Evolutionary conservation across 2,888 invertebrate genomes (phyloP).

Genomic region (Isoperla grammatica): DNA sequence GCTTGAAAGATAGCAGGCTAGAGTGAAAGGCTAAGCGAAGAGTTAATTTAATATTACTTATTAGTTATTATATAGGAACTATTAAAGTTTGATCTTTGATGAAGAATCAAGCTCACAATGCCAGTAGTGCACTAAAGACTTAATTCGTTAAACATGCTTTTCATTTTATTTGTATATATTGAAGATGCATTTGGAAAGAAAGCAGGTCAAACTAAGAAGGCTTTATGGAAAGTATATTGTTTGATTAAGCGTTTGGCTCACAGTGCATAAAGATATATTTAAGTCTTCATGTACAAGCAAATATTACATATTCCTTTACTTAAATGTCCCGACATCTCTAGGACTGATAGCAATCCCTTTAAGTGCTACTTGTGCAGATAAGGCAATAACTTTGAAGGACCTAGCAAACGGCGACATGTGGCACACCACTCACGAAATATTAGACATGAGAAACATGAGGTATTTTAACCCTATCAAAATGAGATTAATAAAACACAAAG

Average conservation of each 20-base stretch:
- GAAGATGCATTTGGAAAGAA: background rate
- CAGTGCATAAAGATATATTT: constrained; percentile 72
- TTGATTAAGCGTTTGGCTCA: constrained; percentile 35
- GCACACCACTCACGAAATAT: background rate
- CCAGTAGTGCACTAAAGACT: too few relatives aligned
- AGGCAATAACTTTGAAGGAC: constrained; percentile 30
- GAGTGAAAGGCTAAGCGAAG: too few relatives aligned
- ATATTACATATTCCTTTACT: constrained; percentile 55
- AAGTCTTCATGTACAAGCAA: constrained; percentile 73
- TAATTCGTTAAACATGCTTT: too few relatives aligned
- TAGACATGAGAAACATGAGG: constrained; percentile 16
- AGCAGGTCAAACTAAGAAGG: background rate
- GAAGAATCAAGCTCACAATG: too few relatives aligned
- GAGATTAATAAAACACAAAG: constrained; percentile 27
- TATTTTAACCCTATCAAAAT: constrained; percentile 18
- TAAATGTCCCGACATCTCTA: constrained; percentile 44
- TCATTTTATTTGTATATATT: background rate
- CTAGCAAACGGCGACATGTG: background rate
- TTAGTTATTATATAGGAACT: too few relatives aligned
- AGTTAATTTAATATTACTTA: too few relatives aligned
- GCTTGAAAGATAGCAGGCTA: too few relatives aligned
- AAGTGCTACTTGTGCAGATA: constrained; percentile 31
- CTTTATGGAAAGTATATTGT: background rate
- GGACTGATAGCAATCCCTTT: constrained; percentile 27
- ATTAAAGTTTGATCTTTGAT: too few relatives aligned